phyloP scores from a whole-genome alignment of 2,113 vertebrate species.

The Platycercus adscitus region DNA sequence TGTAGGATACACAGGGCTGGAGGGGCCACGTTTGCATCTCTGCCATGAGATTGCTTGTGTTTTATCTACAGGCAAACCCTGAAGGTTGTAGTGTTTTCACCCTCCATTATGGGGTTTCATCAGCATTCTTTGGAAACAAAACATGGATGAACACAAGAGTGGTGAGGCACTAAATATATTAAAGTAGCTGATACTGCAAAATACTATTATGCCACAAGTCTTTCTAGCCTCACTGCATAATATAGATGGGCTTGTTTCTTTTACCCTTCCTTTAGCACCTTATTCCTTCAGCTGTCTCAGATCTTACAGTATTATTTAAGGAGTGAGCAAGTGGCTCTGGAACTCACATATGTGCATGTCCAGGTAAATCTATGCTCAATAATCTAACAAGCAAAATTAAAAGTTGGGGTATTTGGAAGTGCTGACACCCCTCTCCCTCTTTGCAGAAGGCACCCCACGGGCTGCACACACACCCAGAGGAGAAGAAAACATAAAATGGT shows the following conservation, averaged over 20 bases:
- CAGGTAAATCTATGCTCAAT: neutral
- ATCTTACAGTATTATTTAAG: neutral
- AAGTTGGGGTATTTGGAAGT: neutral
- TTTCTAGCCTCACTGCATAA: neutral
- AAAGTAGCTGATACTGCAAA: neutral
- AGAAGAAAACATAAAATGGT: neutral
- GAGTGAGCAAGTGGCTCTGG: neutral
- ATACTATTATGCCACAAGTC: neutral
- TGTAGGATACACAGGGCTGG: fast-evolving
- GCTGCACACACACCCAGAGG: neutral
- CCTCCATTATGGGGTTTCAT: neutral
- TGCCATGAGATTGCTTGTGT: neutral
- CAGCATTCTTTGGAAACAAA: neutral
- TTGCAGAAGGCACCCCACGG: neutral
- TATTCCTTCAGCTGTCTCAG: neutral
- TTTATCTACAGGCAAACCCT: neutral
- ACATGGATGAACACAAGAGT: neutral
- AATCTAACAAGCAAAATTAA: neutral
- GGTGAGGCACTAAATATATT: neutral
- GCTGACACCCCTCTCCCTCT: neutral
- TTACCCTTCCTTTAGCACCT: neutral
- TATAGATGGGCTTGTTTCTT: neutral
- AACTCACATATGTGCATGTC: fast-evolving
- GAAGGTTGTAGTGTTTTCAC: neutral
- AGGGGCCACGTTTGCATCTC: neutral